Base-by-base conservation (phyloP, 2,888 invertebrate species). In the Strigamia crassipes region DNA sequence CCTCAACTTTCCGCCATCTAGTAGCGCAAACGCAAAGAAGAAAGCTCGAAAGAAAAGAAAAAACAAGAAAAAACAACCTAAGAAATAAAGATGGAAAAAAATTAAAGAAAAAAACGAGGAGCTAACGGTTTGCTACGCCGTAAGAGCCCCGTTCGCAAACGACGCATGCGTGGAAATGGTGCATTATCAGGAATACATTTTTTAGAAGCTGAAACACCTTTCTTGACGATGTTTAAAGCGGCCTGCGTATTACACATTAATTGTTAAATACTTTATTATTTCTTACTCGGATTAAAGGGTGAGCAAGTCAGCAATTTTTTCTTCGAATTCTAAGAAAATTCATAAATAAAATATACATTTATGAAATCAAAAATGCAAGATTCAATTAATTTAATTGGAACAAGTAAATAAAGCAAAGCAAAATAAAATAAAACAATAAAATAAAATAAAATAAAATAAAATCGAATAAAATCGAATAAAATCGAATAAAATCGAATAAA, bases 41-140 rank as follows among this genome's bases (percentile, higher is more conserved):
- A 73, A 73, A 73, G 23, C 5, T 27, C 5, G 15, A 13, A 15
- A 31, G 31, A 73, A 66, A 3, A n/a, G 5, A 66, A 66, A 23
- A 21, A n/a, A 66, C 0, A 66, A 66, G 18, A 66, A 23, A 66
- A 51, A 38, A 66, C 1, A 27, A 73, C 73, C 2, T 73, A 12
- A n/a, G 73, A 73, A 73, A 73, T 73, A 27, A 27, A 73, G 73
- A 73, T 73, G 31, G 27, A 73, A 73, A 73, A 73, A 73, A 73
- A 73, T 73, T 13, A 66, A 27, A 66, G 10, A 23, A 66, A 66
- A 66, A 31, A 31, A n/a, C 23, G 31, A 31, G 31, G n/a, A 27
- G 27, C 27, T 13, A 73, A 31, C 23, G 3, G 73, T 73, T 73
- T 73, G 18, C 61, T 23, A 51, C 18, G 61, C 18, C 61, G n/a